These are phyloP conservation scores for Drosophila tani DNA, from an alignment of 1,140 invertebrate genomes.

Conservation along the genomic window DNA sequence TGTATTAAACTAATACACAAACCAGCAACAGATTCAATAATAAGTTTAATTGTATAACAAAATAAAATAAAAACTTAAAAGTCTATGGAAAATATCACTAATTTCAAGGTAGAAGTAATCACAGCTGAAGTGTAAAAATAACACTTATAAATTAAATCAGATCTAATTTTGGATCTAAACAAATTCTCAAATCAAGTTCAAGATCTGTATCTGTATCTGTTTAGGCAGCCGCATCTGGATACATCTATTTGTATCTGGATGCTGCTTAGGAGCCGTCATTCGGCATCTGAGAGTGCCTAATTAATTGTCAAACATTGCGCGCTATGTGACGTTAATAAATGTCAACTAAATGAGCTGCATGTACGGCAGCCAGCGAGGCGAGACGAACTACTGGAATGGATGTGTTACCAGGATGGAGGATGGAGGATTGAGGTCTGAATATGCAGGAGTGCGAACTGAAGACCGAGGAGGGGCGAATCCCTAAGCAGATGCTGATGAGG, in stretches of 20 bases:
- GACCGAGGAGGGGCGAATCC: constrained; percentile 1
- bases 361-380: constrained; percentile 51
- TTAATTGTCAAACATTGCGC: constrained; percentile 83
- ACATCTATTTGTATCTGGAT: constrained; percentile 9
- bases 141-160: constrained; percentile 53
- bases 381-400: constrained; percentile 47
- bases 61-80: neutral
- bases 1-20: neutral
- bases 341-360: constrained; percentile 83
- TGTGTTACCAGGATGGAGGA: constrained; percentile 25
- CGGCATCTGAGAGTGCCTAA: constrained; percentile 64
- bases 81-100: neutral
- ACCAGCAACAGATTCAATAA: no score
- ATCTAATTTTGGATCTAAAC: constrained; percentile 32
- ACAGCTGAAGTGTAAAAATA: constrained; percentile 20
- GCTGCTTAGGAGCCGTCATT: constrained; percentile 38
- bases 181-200: constrained; percentile 38
- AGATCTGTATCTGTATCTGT: constrained; percentile 19
- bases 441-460: neutral
- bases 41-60: neutral
- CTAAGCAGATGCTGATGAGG: constrained; percentile 47
- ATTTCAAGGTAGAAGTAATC: no score
- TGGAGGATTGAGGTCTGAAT: neutral
- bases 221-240: constrained; percentile 4
- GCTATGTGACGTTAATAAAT: constrained; percentile 81